Base-by-base conservation (phyloP, 2,797 vertebrate species). In the Chaenodraco wilsoni region DNA sequence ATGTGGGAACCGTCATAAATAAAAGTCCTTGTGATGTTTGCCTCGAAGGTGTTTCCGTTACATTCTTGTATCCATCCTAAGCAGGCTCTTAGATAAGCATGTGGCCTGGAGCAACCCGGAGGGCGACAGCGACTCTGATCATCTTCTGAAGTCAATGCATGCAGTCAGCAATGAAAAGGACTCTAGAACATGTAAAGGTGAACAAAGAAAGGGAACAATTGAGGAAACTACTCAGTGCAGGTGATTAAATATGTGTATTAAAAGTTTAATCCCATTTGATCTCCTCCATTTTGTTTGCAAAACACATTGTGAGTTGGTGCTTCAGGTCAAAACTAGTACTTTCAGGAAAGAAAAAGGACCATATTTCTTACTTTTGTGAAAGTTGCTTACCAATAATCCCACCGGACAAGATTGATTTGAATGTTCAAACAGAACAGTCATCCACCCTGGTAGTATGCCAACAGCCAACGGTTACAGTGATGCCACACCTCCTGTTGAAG, bases 401-500 rank as follows among this genome's bases (percentile, higher is more conserved):
- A 4, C 4, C 50, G 50, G 33, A 48, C 71, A 31, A 59, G 40
- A 67, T 31, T 44, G n/a, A 9, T 62, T 50, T 75, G 59, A 40
- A 70, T 54, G 72, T 2, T 74, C 85, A 65, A 19, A 3, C 45
- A 37, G 52, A 31, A 31, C 31, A 2, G 19, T 54, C 49, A 43
- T 56, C 52, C n/a, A 21, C 19, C 14, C 19, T 15, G 41, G 43
- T 37, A 15, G 17, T 60, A 21, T 80, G 82, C 79, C 86, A 88
- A 78, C 31, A 37, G 82, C 79, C 78, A 75, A 84, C 77, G 67
- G 84, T 87, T 71, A 19, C 45, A 76, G 23, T 48, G 1, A n/a
- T 0, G 40, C 84, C 85, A 73, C 85, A 46, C 82, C 74, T 33
- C 49, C 66, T 8, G 33, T 49, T 51, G 37, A 46, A 50, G 69